Percentiles rank a stretch among this genome's conserved stretches.
Conservation (phyloP, 2,113 vertebrate genomes). For the Oceanodroma tethys region DNA sequence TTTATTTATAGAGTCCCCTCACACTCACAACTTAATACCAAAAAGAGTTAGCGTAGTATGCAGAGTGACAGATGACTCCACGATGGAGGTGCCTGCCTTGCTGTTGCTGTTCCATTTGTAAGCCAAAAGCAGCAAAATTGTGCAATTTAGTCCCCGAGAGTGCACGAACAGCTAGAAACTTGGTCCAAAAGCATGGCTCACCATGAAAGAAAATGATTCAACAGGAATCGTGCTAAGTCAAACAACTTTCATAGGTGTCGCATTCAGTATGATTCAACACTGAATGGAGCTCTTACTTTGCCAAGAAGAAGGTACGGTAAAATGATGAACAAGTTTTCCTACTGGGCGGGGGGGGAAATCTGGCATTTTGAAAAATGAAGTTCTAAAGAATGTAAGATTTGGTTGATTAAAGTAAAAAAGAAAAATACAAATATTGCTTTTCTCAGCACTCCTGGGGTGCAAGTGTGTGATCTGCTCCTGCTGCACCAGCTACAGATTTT, state of each 20-base stretch:
- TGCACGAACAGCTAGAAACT: neutral
- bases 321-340: neutral
- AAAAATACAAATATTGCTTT: neutral
- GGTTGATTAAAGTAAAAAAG: neutral
- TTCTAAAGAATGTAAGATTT: neutral
- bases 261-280: neutral
- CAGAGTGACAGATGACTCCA: neutral
- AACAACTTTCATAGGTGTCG: rapidly evolving
- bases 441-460: neutral
- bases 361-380: neutral
- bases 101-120: neutral
- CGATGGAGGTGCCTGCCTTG: neutral
- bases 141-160: neutral
- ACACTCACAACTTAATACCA: neutral
- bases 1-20: neutral
- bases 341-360: rapidly evolving
- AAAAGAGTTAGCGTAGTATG: neutral
- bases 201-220: rapidly evolving
- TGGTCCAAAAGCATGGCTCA: neutral
- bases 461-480: neutral
- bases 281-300: neutral
- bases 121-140: neutral
- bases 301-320: neutral
- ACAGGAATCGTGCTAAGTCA: neutral
- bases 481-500: neutral